Conservation (phyloP, 2,888 invertebrate genomes). For the Dysmachus trigonus region DNA sequence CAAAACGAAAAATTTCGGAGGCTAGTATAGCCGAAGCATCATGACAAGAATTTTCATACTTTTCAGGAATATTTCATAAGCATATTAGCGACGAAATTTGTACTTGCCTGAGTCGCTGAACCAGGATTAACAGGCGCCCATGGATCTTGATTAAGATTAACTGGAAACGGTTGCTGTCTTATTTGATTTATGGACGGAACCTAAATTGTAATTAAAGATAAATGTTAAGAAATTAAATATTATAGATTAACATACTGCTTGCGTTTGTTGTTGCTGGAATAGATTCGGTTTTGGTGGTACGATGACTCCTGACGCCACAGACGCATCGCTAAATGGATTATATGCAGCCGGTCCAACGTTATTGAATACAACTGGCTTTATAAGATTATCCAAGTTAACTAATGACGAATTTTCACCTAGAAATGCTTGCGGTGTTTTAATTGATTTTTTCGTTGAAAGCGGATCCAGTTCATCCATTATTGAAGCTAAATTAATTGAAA, state of each 20-base stretch:
- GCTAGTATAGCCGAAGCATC: background rate
- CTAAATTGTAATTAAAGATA: conserved; percentile 51
- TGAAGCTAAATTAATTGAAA: conserved; percentile 55
- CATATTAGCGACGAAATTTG: background rate
- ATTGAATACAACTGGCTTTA: conserved; percentile 68
- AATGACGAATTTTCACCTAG: conserved; percentile 96
- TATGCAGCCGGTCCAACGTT: conserved; percentile 59
- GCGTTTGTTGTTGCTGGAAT: conserved; percentile 68
- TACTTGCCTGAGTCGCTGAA: conserved; percentile 60
- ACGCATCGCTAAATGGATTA: conserved; percentile 64
- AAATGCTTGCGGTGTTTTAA: conserved; percentile 93
- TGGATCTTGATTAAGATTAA: conserved; percentile 64
- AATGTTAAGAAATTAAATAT: background rate
- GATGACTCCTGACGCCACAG: conserved; percentile 45
- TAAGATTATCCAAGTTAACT: conserved; percentile 97
- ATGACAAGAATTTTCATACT: background rate
- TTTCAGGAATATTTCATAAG: background rate
- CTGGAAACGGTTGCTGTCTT: conserved; percentile 64
- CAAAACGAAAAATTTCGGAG: background rate
- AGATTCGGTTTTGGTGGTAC: conserved; percentile 67
- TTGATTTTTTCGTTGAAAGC: conserved; percentile 59
- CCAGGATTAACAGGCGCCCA: conserved; percentile 62
- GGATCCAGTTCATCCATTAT: conserved; percentile 64
- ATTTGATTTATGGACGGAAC: conserved; percentile 66
- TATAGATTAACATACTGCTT: conserved; percentile 57